Evolutionary conservation across 2,113 vertebrate species (phyloP), one percentile per base, ranked within the genome.

Genomic region (Clarias gariepinus): DNA sequence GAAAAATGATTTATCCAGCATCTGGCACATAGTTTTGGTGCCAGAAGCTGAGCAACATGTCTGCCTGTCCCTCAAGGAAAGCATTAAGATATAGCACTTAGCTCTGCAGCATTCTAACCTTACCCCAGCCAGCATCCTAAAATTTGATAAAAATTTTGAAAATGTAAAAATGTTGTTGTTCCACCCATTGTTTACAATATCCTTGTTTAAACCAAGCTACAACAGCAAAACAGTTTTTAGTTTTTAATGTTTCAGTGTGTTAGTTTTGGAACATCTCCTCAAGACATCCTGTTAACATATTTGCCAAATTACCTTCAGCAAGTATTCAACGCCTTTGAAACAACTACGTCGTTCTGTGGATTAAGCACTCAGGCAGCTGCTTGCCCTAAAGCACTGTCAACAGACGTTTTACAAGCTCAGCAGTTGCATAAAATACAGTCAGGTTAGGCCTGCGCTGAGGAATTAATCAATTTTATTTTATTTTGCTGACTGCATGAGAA

Each of bases 341-440:
- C 30, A 55, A 52, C 57, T 15, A 82, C 57, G 53, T 73, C 36
- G 77, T 77, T 23, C 55, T 61, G 78, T 68, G 78, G 55, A 55
- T 73, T 28, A n/a, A 89, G 84, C 64, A 64, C 58, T 57, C 41
- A 60, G 89, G 85, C 89, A 90, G 86, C 81, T 90, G 89, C 57
- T 66, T 83, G 58, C 60, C 87, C 87, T 81, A 28, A 82, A 86
- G 64, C 87, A 71, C 87, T 52, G 80, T 64, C 80, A 66, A 88
- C 81, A 60, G 82, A 88, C 80, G 81, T 86, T 80, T 86, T 82
- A 86, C 87, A 82, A 78, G n/a, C 85, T 86, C 82, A 90, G 89
- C 69, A 77, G 55, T 88, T 84, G 73, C 73, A 84, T 77, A 68
- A 81, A 83, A 88, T 73, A 81, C 69, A 33, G 25, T 60, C 71